Conservation (phyloP, 2,797 vertebrate species). For the Paramormyrops hopkinsi region DNA sequence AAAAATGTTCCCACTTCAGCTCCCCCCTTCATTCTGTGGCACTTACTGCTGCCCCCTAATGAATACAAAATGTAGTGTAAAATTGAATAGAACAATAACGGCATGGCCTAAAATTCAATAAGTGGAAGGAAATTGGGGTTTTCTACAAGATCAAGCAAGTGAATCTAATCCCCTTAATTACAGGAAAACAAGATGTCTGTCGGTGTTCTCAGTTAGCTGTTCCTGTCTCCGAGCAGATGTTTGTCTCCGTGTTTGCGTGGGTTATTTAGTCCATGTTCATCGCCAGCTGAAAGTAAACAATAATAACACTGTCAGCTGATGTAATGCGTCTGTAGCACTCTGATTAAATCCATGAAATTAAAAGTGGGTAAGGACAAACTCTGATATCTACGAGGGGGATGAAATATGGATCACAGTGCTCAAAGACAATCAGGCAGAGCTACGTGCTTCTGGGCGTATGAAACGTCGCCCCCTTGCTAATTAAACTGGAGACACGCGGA, state of each 20-base stretch:
- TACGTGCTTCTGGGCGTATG: background rate
- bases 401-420: background rate
- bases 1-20: background rate
- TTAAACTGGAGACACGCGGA: background rate
- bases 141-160: conserved; percentile 48
- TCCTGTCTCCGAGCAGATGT: conserved; percentile 22
- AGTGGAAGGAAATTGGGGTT: conserved; percentile 53
- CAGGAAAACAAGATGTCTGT: conserved; percentile 38
- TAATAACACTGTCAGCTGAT: background rate
- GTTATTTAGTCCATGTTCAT: background rate
- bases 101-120: conserved; percentile 50
- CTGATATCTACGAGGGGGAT: background rate
- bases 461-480: background rate
- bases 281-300: background rate
- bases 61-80: conserved; percentile 48
- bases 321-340: background rate
- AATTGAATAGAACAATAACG: conserved; percentile 56
- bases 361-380: background rate
- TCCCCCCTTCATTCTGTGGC: conserved; percentile 27
- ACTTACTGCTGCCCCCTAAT: conserved; percentile 39
- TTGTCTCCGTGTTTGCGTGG: background rate
- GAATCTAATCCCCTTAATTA: conserved; percentile 57
- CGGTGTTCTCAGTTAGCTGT: conserved; percentile 12
- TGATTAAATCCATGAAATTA: conserved; percentile 6
- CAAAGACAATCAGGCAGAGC: background rate